Evolutionary conservation across 2,797 vertebrate genomes (phyloP).

Genomic region (Cephalopachus bancanus): DNA sequence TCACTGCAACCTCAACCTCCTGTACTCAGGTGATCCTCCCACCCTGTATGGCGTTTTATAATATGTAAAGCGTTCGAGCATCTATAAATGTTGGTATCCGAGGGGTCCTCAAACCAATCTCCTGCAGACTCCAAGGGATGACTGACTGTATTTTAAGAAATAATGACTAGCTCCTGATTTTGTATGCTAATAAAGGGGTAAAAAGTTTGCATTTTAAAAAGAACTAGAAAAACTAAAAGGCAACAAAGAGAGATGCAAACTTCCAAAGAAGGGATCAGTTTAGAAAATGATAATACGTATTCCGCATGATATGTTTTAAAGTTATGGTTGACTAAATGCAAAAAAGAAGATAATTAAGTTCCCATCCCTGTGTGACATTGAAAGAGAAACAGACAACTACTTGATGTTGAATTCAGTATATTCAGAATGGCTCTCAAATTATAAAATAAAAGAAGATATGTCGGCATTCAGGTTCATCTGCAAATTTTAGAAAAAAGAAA

Average conservation of each 20-base stretch:
- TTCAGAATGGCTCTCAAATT: conserved; percentile 51
- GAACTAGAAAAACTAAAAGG: conserved; percentile 52
- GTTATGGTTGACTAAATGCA: conserved; percentile 50
- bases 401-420: background rate
- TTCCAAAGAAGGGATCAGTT: background rate
- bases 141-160: conserved; percentile 6
- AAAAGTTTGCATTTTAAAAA: conserved; percentile 46
- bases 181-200: conserved; percentile 59
- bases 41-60: background rate
- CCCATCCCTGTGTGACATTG: background rate
- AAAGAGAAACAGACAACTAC: background rate
- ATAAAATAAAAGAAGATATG: conserved; percentile 29
- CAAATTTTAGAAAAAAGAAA: conserved; percentile 13
- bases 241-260: background rate
- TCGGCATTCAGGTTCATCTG: background rate
- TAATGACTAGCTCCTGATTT: conserved; percentile 33
- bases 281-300: background rate
- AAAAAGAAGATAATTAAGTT: conserved; percentile 50
- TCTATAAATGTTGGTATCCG: background rate
- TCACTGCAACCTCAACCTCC: no score
- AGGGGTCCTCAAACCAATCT: background rate
- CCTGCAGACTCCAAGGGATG: background rate
- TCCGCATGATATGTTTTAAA: background rate
- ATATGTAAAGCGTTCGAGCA: background rate
- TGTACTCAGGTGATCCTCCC: no score